These are phyloP conservation scores for Cardiocondyla obscurior DNA, from an alignment of 1,140 invertebrate species.

Conservation along the genomic window DNA sequence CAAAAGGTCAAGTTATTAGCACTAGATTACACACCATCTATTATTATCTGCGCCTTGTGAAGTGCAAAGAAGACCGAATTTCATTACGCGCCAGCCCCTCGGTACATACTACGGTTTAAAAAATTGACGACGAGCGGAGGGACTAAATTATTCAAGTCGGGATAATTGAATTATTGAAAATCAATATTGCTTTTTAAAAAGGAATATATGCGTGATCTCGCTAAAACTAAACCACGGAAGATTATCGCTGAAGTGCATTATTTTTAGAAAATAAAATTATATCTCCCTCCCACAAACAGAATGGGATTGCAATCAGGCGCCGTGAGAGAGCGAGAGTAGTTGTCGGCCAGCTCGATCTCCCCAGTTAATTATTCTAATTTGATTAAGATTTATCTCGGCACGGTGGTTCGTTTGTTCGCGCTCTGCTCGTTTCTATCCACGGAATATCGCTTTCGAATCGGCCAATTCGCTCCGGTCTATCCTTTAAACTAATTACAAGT, in stretches of 20 bases:
- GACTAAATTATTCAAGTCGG: neutral
- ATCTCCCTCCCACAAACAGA: neutral
- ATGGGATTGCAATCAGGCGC: constrained; percentile 28
- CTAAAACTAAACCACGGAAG: too few species aligned
- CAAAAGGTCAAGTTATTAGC: constrained; percentile 54
- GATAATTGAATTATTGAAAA: neutral
- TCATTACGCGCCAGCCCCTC: neutral
- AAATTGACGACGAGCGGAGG: neutral
- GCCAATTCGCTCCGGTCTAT: constrained; percentile 26
- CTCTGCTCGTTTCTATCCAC: constrained; percentile 21
- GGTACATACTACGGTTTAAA: neutral
- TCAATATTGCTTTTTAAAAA: neutral
- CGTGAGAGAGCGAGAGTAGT: constrained; percentile 24
- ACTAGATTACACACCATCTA: constrained; percentile 31
- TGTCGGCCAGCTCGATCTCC: neutral
- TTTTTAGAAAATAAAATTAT: constrained; percentile 25
- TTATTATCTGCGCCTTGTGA: constrained; percentile 27
- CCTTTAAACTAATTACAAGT: constrained; percentile 53
- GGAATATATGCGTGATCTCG: neutral
- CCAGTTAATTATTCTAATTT: constrained; percentile 59
- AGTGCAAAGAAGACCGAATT: constrained; percentile 45
- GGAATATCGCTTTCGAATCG: constrained; percentile 48
- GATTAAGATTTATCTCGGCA: constrained; percentile 56
- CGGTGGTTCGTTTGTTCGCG: constrained; percentile 18
- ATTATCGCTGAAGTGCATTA: constrained; percentile 9